Evolutionary conservation across 2,888 invertebrate species (phyloP).

Genomic region (Dryocosmus kuriphilus): DNA sequence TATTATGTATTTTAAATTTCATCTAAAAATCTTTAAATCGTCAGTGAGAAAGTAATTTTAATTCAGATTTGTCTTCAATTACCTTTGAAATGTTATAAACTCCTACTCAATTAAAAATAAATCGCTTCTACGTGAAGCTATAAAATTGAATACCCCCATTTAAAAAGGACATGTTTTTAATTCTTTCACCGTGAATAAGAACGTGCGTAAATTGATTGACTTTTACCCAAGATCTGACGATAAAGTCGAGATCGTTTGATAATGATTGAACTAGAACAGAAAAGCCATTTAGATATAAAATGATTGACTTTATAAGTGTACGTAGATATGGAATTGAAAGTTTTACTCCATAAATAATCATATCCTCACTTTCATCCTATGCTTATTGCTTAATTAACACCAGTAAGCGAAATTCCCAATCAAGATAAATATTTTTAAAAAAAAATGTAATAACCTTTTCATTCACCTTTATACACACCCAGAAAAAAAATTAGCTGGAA

Average conservation of each 20-base stretch:
- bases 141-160: not conserved
- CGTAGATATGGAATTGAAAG: conserved; percentile 18
- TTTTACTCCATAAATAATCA: not conserved
- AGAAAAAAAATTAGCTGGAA: too few species aligned
- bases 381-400: not conserved
- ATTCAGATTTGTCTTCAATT: not conserved
- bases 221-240: not conserved
- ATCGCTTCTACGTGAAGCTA: not conserved
- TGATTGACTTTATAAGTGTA: conserved; percentile 17
- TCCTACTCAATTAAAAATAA: not conserved
- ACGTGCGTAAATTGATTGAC: not conserved
- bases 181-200: not conserved
- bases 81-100: not conserved
- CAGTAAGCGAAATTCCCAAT: not conserved
- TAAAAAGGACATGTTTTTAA: not conserved
- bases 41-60: not conserved
- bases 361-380: conserved; percentile 26
- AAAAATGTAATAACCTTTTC: not conserved
- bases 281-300: conserved; percentile 17
- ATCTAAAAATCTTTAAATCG: not conserved
- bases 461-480: too few species aligned
- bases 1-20: not conserved
- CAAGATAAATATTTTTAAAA: not conserved
- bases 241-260: not conserved
- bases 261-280: not conserved